phyloP scores from a whole-genome alignment of 2,113 vertebrate genomes.

The Dermatemys mawii region DNA sequence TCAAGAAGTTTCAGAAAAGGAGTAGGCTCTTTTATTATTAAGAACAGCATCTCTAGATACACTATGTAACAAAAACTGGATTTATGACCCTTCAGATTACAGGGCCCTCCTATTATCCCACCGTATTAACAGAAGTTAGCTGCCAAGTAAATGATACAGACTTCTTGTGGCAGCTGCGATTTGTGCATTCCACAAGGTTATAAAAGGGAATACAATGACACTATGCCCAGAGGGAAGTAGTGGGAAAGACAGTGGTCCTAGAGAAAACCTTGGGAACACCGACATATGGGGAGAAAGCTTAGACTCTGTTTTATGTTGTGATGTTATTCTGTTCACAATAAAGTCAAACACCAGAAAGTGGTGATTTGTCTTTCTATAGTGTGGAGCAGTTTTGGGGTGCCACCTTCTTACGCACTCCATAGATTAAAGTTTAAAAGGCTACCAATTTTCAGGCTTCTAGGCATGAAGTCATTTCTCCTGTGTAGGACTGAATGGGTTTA shows the following conservation, averaged over 20 bases:
- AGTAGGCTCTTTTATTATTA: neutral
- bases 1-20: neutral
- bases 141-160: neutral
- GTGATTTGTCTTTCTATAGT: neutral
- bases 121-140: neutral
- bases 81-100: neutral
- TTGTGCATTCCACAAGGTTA: neutral
- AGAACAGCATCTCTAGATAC: neutral
- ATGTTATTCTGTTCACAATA: neutral
- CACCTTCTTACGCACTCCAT: neutral
- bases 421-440: neutral
- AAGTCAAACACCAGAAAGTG: neutral
- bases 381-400: neutral
- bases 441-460: neutral
- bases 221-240: neutral
- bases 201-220: neutral
- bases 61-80: neutral
- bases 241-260: neutral
- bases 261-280: neutral
- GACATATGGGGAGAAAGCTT: neutral
- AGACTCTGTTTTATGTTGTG: neutral
- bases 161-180: neutral
- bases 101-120: neutral
- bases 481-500: neutral
- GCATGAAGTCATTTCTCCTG: neutral